A percentile compares a stretch with the other conserved stretches of the same genome.
phyloP scores from a whole-genome alignment of 1,140 invertebrate species.

The Pogonus chalceus region DNA sequence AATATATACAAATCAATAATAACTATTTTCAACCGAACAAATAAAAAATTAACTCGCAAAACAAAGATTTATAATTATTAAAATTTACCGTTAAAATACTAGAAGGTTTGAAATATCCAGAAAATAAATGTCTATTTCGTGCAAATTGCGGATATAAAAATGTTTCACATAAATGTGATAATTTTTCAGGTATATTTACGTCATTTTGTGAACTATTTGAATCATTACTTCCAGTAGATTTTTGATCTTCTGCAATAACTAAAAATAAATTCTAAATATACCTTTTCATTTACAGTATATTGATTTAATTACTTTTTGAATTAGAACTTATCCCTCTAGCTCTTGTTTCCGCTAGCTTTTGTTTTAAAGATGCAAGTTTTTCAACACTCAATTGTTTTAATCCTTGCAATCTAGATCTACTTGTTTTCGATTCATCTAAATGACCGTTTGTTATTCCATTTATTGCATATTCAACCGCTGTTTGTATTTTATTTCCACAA shows the following conservation, averaged over 20 bases:
- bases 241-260: conserved; percentile 3
- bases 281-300: background rate
- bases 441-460: conserved; percentile 5
- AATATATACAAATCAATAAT: conserved; percentile 23
- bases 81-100: conserved; percentile 40
- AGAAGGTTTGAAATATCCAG: conserved; percentile 38
- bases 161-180: conserved; percentile 34
- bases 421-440: conserved; percentile 34
- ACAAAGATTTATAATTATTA: background rate
- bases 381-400: conserved; percentile 56
- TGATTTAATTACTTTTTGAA: background rate
- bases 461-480: conserved; percentile 29
- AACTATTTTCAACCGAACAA: conserved; percentile 2
- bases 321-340: conserved; percentile 15
- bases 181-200: conserved; percentile 27
- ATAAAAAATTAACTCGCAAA: background rate
- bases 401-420: conserved; percentile 48
- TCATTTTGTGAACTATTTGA: conserved; percentile 23
- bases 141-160: conserved; percentile 39
- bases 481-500: conserved; percentile 23
- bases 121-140: conserved; percentile 40
- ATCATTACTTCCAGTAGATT: background rate
- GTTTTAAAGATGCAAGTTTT: conserved; percentile 51
- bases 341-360: conserved; percentile 51
- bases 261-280: background rate